These are phyloP conservation scores for Cuniculus paca DNA, from an alignment of 2,797 vertebrate species.

Conservation along the genomic window DNA sequence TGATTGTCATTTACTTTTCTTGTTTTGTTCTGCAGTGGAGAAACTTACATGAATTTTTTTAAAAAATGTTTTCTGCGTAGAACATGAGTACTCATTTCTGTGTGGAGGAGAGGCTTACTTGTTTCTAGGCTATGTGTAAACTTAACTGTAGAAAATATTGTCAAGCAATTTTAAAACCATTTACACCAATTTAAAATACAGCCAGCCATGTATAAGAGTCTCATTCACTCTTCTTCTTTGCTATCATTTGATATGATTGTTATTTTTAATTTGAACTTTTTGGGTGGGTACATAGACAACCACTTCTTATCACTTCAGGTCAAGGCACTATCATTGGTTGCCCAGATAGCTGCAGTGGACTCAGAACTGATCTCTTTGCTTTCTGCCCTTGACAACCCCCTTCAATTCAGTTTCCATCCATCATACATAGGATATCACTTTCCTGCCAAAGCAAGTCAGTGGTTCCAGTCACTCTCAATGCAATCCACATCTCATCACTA, in stretches of 20 bases:
- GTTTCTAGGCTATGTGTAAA: not conserved
- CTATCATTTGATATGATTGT: not conserved
- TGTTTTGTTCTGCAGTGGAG: not conserved
- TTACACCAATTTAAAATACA: not conserved
- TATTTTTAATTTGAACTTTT: not conserved
- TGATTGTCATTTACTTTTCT: not conserved
- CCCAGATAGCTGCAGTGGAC: not conserved
- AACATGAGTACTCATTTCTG: not conserved
- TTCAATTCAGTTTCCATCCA: not conserved
- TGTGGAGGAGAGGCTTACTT: not conserved
- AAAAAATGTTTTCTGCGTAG: not conserved
- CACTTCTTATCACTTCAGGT: rapidly evolving
- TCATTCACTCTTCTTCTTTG: not conserved
- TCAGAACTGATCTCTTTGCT: not conserved
- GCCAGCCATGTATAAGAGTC: rapidly evolving
- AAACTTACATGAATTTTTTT: not conserved
- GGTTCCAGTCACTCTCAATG: not conserved
- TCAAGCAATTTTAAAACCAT: not conserved
- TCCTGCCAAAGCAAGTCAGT: not conserved
- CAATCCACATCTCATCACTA: rapidly evolving
- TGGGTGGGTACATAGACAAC: not conserved
- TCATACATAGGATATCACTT: not conserved
- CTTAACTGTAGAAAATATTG: not conserved
- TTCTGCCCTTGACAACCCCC: not conserved
- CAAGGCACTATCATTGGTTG: not conserved